Percentiles rank a stretch among this genome's conserved stretches.
Evolutionary conservation across 2,888 invertebrate species (phyloP).

Genomic region (Yponomeuta cagnagella): DNA sequence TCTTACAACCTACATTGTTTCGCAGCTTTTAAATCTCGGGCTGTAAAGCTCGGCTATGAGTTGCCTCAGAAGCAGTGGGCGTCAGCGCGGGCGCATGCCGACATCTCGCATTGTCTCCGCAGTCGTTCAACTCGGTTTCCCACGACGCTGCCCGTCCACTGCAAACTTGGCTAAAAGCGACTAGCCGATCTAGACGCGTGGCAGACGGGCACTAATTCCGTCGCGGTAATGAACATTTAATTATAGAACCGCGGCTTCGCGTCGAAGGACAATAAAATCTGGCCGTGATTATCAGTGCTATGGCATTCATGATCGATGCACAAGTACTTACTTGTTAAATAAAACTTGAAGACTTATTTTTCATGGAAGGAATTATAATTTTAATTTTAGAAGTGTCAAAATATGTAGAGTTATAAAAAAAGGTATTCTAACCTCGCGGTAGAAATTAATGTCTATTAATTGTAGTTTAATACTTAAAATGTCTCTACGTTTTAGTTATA

Average conservation of each 20-base stretch:
- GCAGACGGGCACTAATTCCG: constrained; percentile 69
- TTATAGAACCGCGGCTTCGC: constrained; percentile 32
- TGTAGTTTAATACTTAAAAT: too few species aligned
- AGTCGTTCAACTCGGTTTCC: constrained; percentile 75
- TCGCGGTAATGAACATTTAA: constrained; percentile 49
- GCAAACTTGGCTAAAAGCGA: constrained; percentile 66
- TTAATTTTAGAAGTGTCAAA: too few species aligned
- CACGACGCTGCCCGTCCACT: constrained; percentile 67
- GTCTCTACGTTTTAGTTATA: too few species aligned
- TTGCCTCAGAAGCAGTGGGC: constrained; percentile 34
- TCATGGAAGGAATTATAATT: too few species aligned
- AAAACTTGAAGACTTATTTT: too few species aligned
- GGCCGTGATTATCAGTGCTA: background rate
- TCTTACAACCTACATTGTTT: background rate
- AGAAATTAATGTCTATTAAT: too few species aligned
- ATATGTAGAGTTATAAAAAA: too few species aligned
- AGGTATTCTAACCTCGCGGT: too few species aligned
- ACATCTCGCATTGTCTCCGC: constrained; percentile 66
- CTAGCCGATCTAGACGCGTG: constrained; percentile 71
- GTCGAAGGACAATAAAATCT: background rate
- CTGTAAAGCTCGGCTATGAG: background rate
- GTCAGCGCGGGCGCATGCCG: constrained; percentile 45
- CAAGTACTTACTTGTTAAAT: too few species aligned
- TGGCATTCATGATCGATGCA: background rate
- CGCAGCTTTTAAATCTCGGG: background rate